Percentiles rank a stretch among this genome's conserved stretches.
phyloP scores from a whole-genome alignment of 53 echinoderm and acorn worm genomes.

The Paelopatides confundens region DNA sequence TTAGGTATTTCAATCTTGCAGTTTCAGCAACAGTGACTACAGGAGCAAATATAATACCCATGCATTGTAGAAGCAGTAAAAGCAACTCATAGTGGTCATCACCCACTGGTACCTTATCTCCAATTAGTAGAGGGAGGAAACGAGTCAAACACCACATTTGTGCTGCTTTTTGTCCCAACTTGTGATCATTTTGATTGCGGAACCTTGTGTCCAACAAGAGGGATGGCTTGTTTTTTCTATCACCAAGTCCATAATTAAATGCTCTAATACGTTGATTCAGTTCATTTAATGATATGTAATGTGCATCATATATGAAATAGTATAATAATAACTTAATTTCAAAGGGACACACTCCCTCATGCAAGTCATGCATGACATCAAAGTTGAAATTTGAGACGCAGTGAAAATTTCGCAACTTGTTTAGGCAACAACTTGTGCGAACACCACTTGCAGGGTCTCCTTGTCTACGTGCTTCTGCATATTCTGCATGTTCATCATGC shows the following conservation, averaged over 20 bases:
- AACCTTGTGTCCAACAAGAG: conserved; percentile 24
- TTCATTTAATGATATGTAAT: conserved; percentile 30
- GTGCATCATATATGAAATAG: conserved; percentile 51
- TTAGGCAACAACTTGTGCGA: conserved; percentile 30
- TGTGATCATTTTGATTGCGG: conserved; percentile 63
- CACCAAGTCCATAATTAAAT: conserved; percentile 63
- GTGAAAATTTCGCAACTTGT: conserved; percentile 64
- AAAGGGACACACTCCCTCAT: conserved; percentile 71
- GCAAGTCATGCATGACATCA: conserved; percentile 77
- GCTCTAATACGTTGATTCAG: conserved; percentile 55
- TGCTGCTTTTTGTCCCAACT: conserved; percentile 75
- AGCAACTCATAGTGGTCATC: conserved; percentile 54
- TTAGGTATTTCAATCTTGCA: conserved; percentile 47
- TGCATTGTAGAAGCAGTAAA: conserved; percentile 58
- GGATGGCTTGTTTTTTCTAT: conserved; percentile 71
- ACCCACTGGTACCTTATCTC: conserved; percentile 51
- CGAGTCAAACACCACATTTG: conserved; percentile 75
- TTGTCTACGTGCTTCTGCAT: conserved; percentile 14
- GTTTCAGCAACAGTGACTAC: conserved; percentile 5
- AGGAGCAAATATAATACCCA: conserved; percentile 68
- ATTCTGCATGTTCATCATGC: conserved; percentile 58
- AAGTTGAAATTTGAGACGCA: conserved; percentile 49
- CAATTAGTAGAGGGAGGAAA: conserved; percentile 66
- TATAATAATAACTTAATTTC: conserved; percentile 68
- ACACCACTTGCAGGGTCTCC: conserved; percentile 66